phyloP scores from a whole-genome alignment of 2,113 vertebrate genomes.

The Thinocorus orbignyianus region DNA sequence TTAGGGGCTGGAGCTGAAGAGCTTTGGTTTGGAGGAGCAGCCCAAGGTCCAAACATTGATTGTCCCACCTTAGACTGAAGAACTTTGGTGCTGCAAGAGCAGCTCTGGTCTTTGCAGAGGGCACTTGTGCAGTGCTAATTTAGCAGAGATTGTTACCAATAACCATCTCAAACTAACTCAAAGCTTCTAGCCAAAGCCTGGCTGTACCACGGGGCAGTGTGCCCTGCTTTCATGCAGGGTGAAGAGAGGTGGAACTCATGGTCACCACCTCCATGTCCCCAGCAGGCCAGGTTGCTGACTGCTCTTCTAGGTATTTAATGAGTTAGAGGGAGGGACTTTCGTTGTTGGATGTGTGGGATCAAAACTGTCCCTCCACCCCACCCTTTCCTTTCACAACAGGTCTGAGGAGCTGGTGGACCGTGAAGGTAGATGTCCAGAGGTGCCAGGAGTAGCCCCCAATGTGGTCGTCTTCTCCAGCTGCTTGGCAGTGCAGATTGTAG shows the following conservation, averaged over 20 bases:
- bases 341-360: neutral
- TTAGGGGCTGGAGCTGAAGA: neutral
- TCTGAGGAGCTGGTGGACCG: neutral
- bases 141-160: neutral
- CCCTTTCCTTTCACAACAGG: neutral
- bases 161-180: neutral
- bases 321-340: neutral
- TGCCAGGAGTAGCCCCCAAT: neutral
- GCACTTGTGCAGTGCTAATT: neutral
- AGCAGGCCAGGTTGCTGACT: neutral
- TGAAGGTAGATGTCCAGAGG: neutral
- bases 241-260: neutral
- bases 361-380: neutral
- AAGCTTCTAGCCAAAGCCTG: neutral
- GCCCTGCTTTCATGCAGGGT: neutral
- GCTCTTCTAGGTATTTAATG: neutral
- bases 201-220: neutral
- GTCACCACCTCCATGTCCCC: neutral
- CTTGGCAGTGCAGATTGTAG: neutral
- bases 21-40: neutral
- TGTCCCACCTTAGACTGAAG: neutral
- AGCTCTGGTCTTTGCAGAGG: neutral
- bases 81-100: neutral
- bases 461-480: neutral
- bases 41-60: neutral